Evolutionary conservation across 2,888 invertebrate species (phyloP), one percentile per base, ranked within the genome.

Genomic region (Tenodera sinensis): DNA sequence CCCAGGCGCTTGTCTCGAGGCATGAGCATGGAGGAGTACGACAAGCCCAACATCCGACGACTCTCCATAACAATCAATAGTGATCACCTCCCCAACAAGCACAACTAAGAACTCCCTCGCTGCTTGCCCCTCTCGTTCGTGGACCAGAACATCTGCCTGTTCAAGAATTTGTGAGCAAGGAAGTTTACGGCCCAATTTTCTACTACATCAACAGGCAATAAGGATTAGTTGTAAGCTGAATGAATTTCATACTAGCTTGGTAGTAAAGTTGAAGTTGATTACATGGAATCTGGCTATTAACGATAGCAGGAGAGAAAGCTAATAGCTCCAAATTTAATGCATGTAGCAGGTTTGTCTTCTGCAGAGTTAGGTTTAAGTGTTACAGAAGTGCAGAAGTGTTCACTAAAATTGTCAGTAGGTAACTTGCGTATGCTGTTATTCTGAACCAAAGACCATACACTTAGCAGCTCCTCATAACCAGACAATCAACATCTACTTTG

Each of bases 11-110:
- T 95, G 82, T 95, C 95, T 34, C 93, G 95, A 87, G 95, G 95
- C 89, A 96, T 97, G 95, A 96, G 96, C 90, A 97, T 97, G 97
- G 97, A 97, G 92, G 97, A 97, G 92, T 97, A 97, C 93, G 97
- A 97, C 94, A 96, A 96, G 92, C 97, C 97, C 83, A 97, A 97
- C 93, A 96, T 96, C 91, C 94, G 96, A 90, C 95, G 97, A 84
- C 95, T 97, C 90, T 96, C 96, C 90, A 95, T 96, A 91, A 96
- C 95, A 28, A 92, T 92, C 87, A 91, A 91, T 30, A 91, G 91
- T 84, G 89, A 88, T 71, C 87, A 84, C 25, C 83, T 89, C 42
- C 88, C 90, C 71, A 90, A 90, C 88, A 90, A 89, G 84, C 89
- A 89, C 89, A 90, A 89, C 71, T 89, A 89, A 88, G 34, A 71